A percentile compares a stretch with the other conserved stretches of the same genome.
Evolutionary conservation across 2,113 vertebrate species (phyloP).

Genomic region (Salvelinus fontinalis): DNA sequence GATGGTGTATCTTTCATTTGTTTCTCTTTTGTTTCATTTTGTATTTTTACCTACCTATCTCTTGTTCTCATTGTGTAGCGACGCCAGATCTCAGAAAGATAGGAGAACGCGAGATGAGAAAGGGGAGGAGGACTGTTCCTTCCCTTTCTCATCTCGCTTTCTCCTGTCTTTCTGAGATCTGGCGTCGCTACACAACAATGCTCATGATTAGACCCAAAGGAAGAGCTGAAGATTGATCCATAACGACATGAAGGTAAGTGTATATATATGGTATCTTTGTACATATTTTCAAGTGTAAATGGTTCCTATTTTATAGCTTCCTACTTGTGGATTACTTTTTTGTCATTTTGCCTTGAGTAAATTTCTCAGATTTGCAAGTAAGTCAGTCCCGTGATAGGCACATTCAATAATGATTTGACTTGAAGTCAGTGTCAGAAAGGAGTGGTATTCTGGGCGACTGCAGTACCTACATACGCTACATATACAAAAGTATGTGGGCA

Average conservation of each 20-base stretch:
- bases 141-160: too few relatives aligned
- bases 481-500: too few relatives aligned
- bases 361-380: neutral
- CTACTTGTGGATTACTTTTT: neutral
- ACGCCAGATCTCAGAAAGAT: constrained; percentile 32
- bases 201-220: neutral
- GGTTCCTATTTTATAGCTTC: neutral
- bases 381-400: neutral
- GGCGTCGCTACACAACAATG: neutral
- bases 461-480: neutral
- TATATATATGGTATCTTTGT: too few relatives aligned
- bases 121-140: neutral
- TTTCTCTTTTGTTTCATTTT: constrained; percentile 47
- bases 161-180: too few relatives aligned
- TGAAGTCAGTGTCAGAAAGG: neutral
- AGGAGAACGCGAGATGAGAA: constrained; percentile 37
- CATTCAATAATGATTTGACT: neutral
- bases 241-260: neutral
- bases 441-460: constrained; percentile 8
- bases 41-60: constrained; percentile 25
- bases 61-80: constrained; percentile 44
- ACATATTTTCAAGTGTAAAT: too few relatives aligned
- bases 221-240: neutral
- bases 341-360: neutral
- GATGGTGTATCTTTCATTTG: constrained; percentile 69